Evolutionary conservation across 2,797 vertebrate genomes (phyloP), one percentile per base, ranked within the genome.

Genomic region (Alauda arvensis): DNA sequence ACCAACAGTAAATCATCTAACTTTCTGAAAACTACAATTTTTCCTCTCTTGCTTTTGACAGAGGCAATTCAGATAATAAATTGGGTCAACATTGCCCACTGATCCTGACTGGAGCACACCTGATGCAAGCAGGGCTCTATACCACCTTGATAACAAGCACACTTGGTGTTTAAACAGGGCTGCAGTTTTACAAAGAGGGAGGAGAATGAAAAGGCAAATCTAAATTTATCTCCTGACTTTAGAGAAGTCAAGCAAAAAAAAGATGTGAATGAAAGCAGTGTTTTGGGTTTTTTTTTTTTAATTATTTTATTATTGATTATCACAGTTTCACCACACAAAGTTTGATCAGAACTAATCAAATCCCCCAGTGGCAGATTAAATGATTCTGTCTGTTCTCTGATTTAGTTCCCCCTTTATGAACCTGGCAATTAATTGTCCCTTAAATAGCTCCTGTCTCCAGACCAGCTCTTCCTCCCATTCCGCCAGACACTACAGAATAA

Each of bases 261-360:
- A 49, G 1, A 34, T 0, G 14, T 28, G 18, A 70, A 70, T n/a
- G 6, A 77, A 85, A 74, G 12, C 42, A 75, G 14, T 31, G 34
- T 18, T 37, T 37, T 37, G 29, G 3, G 31, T 2, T 2, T 10
- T 0, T 17, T 26, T 14, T 53, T 23, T 14, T 23, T 6, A 15
- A 62, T 42, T 71, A 71, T 62, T 26, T 59, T 59, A 25, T 48
- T 51, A 37, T 68, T 76, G 60, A 61, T 74, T 80, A 79, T 45
- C 12, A 69, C 18, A 42, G 25, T 72, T 67, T 39, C 13, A 75
- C 21, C 48, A 51, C n/a, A 31, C 10, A 43, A 18, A 26, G 18
- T 56, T 66, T 65, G 61, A 46, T 59, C 56, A 83, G 75, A 88
- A 67, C 9, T 59, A 70, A 77, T 67, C n/a, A 68, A 82, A 91